phyloP scores from a whole-genome alignment of 2,888 invertebrate species.

The Rutpela maculata region DNA sequence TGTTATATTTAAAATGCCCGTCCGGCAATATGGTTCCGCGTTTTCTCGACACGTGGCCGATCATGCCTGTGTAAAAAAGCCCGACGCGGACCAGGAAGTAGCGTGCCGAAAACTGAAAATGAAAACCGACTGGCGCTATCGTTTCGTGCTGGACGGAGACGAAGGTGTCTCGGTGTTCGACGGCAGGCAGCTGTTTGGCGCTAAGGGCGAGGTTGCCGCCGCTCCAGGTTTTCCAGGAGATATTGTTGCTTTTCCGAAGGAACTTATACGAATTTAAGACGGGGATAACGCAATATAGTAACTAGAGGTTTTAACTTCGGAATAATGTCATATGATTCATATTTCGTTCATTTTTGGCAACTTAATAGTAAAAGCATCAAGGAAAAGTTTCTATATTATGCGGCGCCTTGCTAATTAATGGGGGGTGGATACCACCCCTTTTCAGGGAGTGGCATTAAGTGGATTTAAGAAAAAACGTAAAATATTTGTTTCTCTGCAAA shows the following conservation, averaged over 20 bases:
- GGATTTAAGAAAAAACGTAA: too few species aligned
- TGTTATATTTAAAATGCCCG: conserved; percentile 10
- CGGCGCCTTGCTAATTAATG: too few species aligned
- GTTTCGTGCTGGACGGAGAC: not conserved
- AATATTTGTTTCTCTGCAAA: too few species aligned
- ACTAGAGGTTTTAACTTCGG: too few species aligned
- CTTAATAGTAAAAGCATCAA: too few species aligned
- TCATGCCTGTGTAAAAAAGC: not conserved
- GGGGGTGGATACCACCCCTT: too few species aligned
- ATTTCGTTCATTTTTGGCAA: too few species aligned
- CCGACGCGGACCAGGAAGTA: not conserved
- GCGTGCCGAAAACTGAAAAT: conserved; percentile 20
- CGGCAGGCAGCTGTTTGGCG: not conserved
- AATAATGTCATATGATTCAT: too few species aligned
- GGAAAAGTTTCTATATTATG: too few species aligned
- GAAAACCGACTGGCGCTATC: conserved; percentile 8
- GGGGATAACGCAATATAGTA: too few species aligned
- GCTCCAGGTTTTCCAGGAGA: not conserved
- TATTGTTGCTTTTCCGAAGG: not conserved
- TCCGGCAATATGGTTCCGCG: not conserved
- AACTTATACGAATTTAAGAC: not conserved
- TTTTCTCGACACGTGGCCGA: conserved; percentile 28
- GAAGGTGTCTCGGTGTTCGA: conserved; percentile 5
- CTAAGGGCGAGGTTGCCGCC: conserved; percentile 7
- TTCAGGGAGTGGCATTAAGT: too few species aligned